Evolutionary conservation across 2,113 vertebrate genomes (phyloP).

Genomic region (Pelecanoides urinatrix): DNA sequence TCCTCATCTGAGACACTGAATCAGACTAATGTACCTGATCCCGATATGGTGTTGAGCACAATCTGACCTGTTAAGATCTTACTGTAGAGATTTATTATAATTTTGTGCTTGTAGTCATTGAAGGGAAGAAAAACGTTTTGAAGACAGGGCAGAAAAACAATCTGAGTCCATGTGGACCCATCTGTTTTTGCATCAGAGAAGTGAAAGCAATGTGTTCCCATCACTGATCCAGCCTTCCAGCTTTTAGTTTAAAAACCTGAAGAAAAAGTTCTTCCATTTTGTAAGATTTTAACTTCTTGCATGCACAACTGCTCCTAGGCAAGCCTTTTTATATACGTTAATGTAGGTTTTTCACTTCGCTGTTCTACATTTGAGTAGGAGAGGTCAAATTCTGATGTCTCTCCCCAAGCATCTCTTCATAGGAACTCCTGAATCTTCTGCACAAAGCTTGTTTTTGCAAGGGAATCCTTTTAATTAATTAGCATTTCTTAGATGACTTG

Average conservation of each 20-base stretch:
- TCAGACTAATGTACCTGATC: background rate
- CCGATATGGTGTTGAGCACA: fast-evolving
- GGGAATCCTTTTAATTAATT: background rate
- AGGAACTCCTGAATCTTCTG: background rate
- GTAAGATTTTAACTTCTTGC: background rate
- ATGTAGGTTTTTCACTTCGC: background rate
- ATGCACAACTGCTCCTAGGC: background rate
- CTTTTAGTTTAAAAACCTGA: background rate
- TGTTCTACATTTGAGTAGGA: background rate
- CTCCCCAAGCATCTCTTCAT: background rate
- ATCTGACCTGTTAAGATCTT: background rate
- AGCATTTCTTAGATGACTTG: background rate
- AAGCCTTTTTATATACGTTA: background rate
- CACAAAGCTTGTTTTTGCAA: background rate
- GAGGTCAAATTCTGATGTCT: background rate
- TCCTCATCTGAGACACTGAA: background rate
- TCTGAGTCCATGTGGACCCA: background rate
- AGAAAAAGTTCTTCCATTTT: background rate
- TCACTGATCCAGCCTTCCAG: background rate
- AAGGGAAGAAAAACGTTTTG: background rate
- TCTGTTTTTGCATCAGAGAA: background rate
- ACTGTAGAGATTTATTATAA: background rate
- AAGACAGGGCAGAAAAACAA: background rate
- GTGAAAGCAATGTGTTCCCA: background rate
- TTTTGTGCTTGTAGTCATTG: background rate